A percentile compares a stretch with the other conserved stretches of the same genome.
Conservation (phyloP, 2,888 invertebrate genomes). For the Drosophila buzzatii region DNA sequence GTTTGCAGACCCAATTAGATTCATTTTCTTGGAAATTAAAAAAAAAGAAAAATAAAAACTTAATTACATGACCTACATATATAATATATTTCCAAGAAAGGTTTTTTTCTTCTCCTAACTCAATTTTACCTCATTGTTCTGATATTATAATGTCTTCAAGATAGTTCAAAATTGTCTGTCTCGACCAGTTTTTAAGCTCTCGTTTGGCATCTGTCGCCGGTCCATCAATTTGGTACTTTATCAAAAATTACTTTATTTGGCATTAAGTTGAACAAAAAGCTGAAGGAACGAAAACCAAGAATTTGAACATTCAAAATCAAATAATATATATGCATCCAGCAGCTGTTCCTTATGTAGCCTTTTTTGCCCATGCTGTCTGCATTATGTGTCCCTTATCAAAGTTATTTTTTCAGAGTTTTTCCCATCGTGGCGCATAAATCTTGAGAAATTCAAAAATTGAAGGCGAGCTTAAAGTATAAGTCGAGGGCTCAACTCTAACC, state of each 20-base stretch:
- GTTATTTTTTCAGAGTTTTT: neutral
- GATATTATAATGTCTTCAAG: neutral
- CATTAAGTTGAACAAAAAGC: constrained; percentile 23
- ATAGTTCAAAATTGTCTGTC: neutral
- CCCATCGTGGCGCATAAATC: constrained; percentile 44
- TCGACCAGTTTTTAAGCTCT: neutral
- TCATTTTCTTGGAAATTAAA: neutral
- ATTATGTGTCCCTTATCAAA: constrained; percentile 33
- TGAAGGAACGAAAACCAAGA: neutral
- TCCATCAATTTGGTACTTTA: constrained; percentile 18
- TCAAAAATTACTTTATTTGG: constrained; percentile 13
- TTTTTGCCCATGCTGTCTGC: constrained; percentile 18
- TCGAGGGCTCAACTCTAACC: constrained; percentile 58
- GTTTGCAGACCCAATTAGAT: constrained; percentile 4
- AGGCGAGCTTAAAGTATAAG: constrained; percentile 59
- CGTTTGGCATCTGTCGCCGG: constrained; percentile 3
- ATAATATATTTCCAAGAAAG: neutral
- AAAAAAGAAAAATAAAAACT: neutral
- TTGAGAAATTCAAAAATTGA: constrained; percentile 60
- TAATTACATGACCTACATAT: neutral
- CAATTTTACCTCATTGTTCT: neutral
- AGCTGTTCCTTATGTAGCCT: constrained; percentile 18
- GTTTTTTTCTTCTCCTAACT: neutral
- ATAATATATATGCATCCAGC: constrained; percentile 41
- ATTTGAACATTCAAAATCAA: constrained; percentile 49